Base-by-base conservation (phyloP, 1,140 invertebrate genomes). In the Homalodisca vitripennis region DNA sequence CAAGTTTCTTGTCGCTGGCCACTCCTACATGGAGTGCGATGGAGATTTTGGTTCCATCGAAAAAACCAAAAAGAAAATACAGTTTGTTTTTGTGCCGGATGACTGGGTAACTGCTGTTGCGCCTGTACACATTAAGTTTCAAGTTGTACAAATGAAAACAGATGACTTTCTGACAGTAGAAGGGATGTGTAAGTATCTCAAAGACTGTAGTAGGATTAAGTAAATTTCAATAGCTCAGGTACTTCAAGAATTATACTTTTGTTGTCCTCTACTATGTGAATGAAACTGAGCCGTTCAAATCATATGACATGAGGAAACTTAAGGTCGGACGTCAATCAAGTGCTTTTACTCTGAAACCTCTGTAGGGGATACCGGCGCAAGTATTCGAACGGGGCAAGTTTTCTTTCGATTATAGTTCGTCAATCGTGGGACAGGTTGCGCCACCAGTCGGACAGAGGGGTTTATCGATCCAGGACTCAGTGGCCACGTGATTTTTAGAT, bases 1-100 rank as follows among this genome's bases (percentile, higher is more conserved):
- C 34, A 66, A 46, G 31, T 66, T 46, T 20, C 47, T 66, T 47
- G 66, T 34, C 67, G 73, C 51, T 76, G 74, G 55, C 22, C 55
- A 60, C 29, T 60, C 55, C 12, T 60, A 60, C 29, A 29, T 24
- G 60, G 24, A 32, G 72, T 79, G 53, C 67, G 70, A 66, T 55
- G 34, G 72, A 73, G 29, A 48, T n/a, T 67, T 65, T 72, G 46
- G 51, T 34, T 46, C 64, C 12, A 63, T 72, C 27, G 65, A 68
- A 27, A 31, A 64, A 41, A 67, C 10, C 26, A 66, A 71, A 34
- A 62, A 48, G 31, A n/a, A 57, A 72, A 46, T 74, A 17, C 73
- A 74, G 22, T 31, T 60, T n/a, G n/a, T n/a, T n/a, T n/a, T n/a
- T n/a, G n/a, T n/a, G n/a, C n/a, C n/a, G n/a, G n/a, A n/a, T n/a